These are phyloP conservation scores for Euura saliciscinereae DNA, from an alignment of 1,140 invertebrate species.

Conservation along the genomic window DNA sequence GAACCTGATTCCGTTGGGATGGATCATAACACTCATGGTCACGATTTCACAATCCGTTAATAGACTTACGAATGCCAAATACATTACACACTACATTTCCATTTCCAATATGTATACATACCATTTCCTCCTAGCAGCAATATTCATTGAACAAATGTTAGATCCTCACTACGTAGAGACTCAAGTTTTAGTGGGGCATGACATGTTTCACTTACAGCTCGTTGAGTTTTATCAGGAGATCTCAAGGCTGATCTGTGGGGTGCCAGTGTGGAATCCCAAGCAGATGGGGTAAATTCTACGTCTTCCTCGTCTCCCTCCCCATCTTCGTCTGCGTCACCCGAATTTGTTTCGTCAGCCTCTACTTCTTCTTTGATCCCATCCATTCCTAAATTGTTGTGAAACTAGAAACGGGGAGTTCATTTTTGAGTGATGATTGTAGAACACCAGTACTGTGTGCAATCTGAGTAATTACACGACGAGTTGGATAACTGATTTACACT, in stretches of 20 bases:
- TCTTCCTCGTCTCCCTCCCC: slow-evolving; percentile 51
- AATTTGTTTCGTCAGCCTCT: slow-evolving; percentile 42
- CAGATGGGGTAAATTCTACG: slow-evolving; percentile 64
- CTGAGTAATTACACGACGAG: too few relatives aligned
- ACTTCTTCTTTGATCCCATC: slow-evolving; percentile 43
- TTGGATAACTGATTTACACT: too few relatives aligned
- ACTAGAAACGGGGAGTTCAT: too few relatives aligned
- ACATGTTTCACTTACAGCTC: slow-evolving; percentile 45
- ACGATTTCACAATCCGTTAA: too few relatives aligned
- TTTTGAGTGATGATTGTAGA: too few relatives aligned
- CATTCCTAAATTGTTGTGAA: background rate
- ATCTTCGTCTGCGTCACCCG: slow-evolving; percentile 40
- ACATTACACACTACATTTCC: background rate
- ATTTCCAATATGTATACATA: slow-evolving; percentile 37
- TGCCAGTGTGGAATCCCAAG: slow-evolving; percentile 63
- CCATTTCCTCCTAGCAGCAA: slow-evolving; percentile 55
- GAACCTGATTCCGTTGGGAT: too few relatives aligned
- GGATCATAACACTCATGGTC: too few relatives aligned
- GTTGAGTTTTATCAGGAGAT: slow-evolving; percentile 59
- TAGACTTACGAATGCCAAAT: background rate
- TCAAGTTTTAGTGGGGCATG: slow-evolving; percentile 27
- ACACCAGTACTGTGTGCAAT: too few relatives aligned
- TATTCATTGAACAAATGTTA: slow-evolving; percentile 27
- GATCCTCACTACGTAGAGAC: slow-evolving; percentile 19
- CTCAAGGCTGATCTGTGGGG: slow-evolving; percentile 63